Evolutionary conservation across 1,140 invertebrate genomes (phyloP), one percentile per base, ranked within the genome.

Genomic region (Cotesia typhae): DNA sequence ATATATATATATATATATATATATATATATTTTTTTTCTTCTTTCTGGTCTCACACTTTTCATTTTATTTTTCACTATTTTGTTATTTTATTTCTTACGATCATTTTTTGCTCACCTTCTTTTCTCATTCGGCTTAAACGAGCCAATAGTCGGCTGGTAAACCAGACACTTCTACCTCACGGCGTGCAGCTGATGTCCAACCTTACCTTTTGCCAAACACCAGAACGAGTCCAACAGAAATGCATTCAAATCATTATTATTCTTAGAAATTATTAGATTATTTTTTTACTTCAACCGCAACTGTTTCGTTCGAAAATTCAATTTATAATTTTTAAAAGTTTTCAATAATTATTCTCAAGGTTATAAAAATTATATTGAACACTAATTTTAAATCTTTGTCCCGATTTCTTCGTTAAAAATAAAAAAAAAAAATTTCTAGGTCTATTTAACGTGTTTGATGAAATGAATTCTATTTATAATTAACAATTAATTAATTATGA

Each of bases 181-280:
- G 64, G 14, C 37, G 35, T 63, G 28, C 64, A 66, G 64, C 64
- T 66, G 64, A 66, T 66, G 64, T 41, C 9, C 41, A 47, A 7
- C 41, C 7, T 47, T 47, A 47, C 41, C 41, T 10, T 10, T 47
- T 47, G 10, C 41, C 41, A 47, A 47, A 47, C 41, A 5, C 4
- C 36, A 63, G 36, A 52, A 66, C 64, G 64, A 35, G 64, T 66
- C 52, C 47, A 14, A 17, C 14, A 17, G 64, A 52, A 66, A 66
- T 38, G 47, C 37, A 66, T 52, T 4, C 14, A 66, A 52, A 14
- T 28, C 64, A 66, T 41, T 66, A 41, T 38, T 66, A 47, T 66
- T 47, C 64, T 63, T 10, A 63, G 60, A 66, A 66, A 66, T 66
- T 51, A 47, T 52, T 63, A n/a, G 14, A 63, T 63, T 28, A n/a